Evolutionary conservation across 2,888 invertebrate species (phyloP).

Genomic region (Actias luna): DNA sequence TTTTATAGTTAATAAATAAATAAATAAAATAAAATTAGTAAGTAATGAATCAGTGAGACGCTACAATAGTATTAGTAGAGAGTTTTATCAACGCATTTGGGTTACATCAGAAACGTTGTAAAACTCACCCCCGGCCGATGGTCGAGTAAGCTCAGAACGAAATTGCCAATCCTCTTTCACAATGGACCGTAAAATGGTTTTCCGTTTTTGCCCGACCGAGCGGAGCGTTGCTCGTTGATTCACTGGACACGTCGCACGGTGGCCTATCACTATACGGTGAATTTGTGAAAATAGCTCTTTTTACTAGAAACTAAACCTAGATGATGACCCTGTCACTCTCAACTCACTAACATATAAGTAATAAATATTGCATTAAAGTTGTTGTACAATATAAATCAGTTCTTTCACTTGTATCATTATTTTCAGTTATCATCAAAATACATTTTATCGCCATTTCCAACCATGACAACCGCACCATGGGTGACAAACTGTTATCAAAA

Average conservation of each 20-base stretch:
- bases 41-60: slow-evolving; percentile 35
- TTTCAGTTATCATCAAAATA: too few relatives aligned
- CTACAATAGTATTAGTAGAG: slow-evolving; percentile 54
- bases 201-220: slow-evolving; percentile 79
- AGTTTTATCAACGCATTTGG: slow-evolving; percentile 55
- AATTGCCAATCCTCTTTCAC: slow-evolving; percentile 82
- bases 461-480: too few relatives aligned
- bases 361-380: not conserved
- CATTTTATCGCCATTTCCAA: too few relatives aligned
- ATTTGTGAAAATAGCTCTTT: slow-evolving; percentile 72
- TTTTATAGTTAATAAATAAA: too few relatives aligned
- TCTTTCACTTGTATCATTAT: too few relatives aligned
- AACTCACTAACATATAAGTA: not conserved
- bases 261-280: slow-evolving; percentile 70
- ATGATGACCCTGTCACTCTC: slow-evolving; percentile 19
- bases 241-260: slow-evolving; percentile 76
- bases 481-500: too few relatives aligned
- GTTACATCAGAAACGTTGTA: slow-evolving; percentile 74
- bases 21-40: not conserved
- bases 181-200: slow-evolving; percentile 82
- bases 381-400: not conserved
- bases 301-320: slow-evolving; percentile 43
- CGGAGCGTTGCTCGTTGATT: slow-evolving; percentile 76
- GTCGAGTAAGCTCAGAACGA: slow-evolving; percentile 76
- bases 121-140: slow-evolving; percentile 74